These are phyloP conservation scores for Hoplostethus mediterraneus DNA, from an alignment of 2,797 vertebrate genomes.

Conservation along the genomic window DNA sequence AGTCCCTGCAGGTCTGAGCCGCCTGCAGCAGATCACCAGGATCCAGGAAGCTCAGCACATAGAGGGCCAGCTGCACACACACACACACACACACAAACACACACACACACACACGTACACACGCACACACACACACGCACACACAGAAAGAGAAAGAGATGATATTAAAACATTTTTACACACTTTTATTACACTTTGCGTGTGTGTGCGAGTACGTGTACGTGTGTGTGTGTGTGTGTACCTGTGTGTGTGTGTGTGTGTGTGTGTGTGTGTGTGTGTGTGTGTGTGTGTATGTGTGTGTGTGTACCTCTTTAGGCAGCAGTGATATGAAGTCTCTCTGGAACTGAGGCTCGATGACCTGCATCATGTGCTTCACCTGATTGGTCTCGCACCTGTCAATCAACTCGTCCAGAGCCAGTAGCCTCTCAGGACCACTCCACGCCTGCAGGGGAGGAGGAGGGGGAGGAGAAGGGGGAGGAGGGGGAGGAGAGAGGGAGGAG, in stretches of 20 bases:
- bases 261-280: not conserved
- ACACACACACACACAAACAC: constrained; percentile 17
- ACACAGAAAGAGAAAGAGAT: constrained; percentile 3
- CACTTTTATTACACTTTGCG: not conserved
- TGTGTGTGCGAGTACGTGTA: not conserved
- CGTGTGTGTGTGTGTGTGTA: constrained; percentile 18
- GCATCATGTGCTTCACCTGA: constrained; percentile 98
- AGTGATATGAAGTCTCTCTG: constrained; percentile 97
- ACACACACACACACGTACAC: constrained; percentile 15
- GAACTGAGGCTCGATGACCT: constrained; percentile 97
- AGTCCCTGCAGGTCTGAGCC: constrained; percentile 95
- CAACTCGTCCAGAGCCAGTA: constrained; percentile 94
- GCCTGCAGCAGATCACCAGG: constrained; percentile 94
- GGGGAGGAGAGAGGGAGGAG: no score
- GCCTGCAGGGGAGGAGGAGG: constrained; percentile 71
- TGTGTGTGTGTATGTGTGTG: constrained; percentile 22
- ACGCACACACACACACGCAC: constrained; percentile 16
- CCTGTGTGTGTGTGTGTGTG: constrained; percentile 12
- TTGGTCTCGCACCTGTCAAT: constrained; percentile 94
- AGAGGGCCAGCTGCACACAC: constrained; percentile 88
- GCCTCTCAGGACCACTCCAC: constrained; percentile 94
- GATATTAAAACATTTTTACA: no score
- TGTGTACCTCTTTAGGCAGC: constrained; percentile 93
- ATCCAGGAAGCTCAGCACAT: constrained; percentile 94
- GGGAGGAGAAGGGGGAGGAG: no score